Evolutionary conservation across 2,113 vertebrate species (phyloP), one percentile per base, ranked within the genome.

Genomic region (Chlorocebus sabaeus): DNA sequence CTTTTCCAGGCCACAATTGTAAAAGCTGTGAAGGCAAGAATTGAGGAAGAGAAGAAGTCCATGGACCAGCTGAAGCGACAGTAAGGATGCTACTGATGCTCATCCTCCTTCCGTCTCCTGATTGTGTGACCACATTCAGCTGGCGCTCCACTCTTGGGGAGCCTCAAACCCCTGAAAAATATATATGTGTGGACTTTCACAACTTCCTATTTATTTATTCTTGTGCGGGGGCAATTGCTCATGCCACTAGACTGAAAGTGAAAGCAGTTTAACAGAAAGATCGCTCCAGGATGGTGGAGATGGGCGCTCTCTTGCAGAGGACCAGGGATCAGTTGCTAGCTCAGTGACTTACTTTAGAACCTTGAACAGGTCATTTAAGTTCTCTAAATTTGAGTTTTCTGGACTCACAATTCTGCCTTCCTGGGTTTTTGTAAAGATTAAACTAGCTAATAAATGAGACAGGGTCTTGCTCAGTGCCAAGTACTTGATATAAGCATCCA

Each of bases 51-150:
- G 98, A 99, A 99, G 82, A 99, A 99, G 97, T 99, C 99, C 90
- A 99, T 99, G 99, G 99, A 99, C 97, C 99, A 99, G 92, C 99
- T 99, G 83, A 99, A 99, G 98, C 99, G 99, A 99, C 99, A 99
- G 99, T 99, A 99, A 99, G 99, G 84, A 95, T 61, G 75, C 79
- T 22, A 0, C 68, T 94, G 10, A 6, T 27, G 80, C 32, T 40
- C 5, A 20, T 43, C 88, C 79, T 89, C 35, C 35, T 11, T 76
- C 48, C 38, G 22, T 59, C 83, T 30, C 10, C 61, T 38, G 32
- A 12, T 84, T 35, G 0, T 38, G 8, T 55, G 32, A 27, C 43
- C 12, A 2, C 10, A 13, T 89, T 78, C 80, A 79, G 17, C 59
- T 35, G 22, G 18, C n/a, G 82, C 8, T 72, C 97, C 3, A 17